Evolutionary conservation across 1,140 invertebrate genomes (phyloP), one percentile per base, ranked within the genome.

Genomic region (Cepaea nemoralis): DNA sequence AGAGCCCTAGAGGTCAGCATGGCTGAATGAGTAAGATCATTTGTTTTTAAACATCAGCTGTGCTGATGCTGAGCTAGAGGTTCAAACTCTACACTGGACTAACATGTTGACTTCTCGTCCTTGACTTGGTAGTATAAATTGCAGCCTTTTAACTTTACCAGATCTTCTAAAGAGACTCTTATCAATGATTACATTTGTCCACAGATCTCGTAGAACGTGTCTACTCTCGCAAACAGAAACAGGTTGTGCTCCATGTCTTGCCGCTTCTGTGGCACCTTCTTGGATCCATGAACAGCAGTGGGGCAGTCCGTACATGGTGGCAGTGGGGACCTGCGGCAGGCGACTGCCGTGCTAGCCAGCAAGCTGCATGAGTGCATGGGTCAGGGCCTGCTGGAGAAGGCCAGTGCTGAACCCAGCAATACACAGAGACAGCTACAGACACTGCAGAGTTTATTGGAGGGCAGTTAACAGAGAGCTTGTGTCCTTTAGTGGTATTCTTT

Each of bases 261-360:
- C 91, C 90, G 22, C 82, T 91, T 19, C 66, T 91, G 24, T 91
- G 90, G 90, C 89, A 91, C 77, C 83, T 91, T n/a, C 84, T 91
- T 5, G 86, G 87, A 69, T 85, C 85, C n/a, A 84, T 85, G 19
- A 87, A 89, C 66, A 85, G 86, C 48, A 88, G 87, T 77, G n/a
- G 89, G 89, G 8, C 85, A 88, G 33, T 82, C 86, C 1, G 86
- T 86, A 33, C 88, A 88, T 31, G 86, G 86, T 10, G 88, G 87
- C 5, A 87, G 84, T 55, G 84, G 85, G 27, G 89, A 86, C 80
- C 83, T 91, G 50, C 85, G 89, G 31, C 82, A 83, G 27, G 89
- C 91, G n/a, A 90, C 88, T 16, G 70, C 77, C 8, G 71, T 82
- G 24, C 84, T 91, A 14, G 88, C 89, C 37, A 83, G 82, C 75